Evolutionary conservation across 2,797 vertebrate species (phyloP).

Genomic region (Gastrophryne carolinensis): DNA sequence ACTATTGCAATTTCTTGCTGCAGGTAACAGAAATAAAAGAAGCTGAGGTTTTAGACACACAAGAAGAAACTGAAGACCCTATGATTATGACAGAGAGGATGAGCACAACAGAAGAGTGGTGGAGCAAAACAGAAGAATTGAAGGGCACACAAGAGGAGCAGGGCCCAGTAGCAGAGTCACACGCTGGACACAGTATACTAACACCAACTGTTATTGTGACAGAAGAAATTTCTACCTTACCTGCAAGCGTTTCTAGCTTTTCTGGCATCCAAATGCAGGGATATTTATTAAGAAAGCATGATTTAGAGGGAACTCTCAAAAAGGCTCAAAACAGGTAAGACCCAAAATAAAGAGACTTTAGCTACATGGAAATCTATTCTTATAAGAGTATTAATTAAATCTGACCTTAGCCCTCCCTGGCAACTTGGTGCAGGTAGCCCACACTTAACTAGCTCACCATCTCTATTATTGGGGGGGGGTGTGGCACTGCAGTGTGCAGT

Average conservation of each 20-base stretch:
- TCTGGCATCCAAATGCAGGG: constrained; percentile 80
- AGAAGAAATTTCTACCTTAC: constrained; percentile 79
- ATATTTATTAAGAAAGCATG: constrained; percentile 85
- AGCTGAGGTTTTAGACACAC: neutral
- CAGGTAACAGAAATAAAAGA: constrained; percentile 1
- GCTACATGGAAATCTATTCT: too few species aligned
- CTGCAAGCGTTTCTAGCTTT: constrained; percentile 61
- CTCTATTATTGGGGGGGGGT: too few species aligned
- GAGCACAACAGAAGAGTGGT: neutral
- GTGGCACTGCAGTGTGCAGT: too few species aligned
- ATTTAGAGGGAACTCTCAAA: constrained; percentile 86
- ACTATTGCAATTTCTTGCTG: neutral
- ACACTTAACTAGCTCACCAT: too few species aligned
- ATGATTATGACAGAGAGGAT: constrained; percentile 29
- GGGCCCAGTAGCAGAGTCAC: constrained; percentile 43
- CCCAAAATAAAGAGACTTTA: too few species aligned
- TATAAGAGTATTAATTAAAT: too few species aligned
- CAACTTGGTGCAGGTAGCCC: too few species aligned
- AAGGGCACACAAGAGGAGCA: neutral
- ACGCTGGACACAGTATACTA: constrained; percentile 44
- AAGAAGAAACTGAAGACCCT: constrained; percentile 26
- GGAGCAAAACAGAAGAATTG: constrained; percentile 1
- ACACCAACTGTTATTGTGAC: constrained; percentile 63
- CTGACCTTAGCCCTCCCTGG: too few species aligned
- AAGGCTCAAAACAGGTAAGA: constrained; percentile 86